These are phyloP conservation scores for Pseudolaguvia tuberculata DNA, from an alignment of 2,113 vertebrate genomes.

Conservation along the genomic window DNA sequence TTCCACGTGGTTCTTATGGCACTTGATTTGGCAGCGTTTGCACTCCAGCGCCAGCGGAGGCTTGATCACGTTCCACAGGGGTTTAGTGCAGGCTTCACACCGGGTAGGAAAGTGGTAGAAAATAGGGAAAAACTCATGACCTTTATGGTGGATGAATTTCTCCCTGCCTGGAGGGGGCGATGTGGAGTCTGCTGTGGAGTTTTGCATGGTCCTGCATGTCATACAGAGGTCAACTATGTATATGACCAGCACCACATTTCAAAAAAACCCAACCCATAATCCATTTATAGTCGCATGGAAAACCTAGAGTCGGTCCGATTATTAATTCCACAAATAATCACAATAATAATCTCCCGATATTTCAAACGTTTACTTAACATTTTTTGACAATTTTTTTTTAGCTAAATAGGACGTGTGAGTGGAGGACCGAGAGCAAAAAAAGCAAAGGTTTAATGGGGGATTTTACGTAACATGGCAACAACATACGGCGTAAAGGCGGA, in stretches of 20 bases:
- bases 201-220: constrained; percentile 45
- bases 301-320: too few species aligned
- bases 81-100: constrained; percentile 87
- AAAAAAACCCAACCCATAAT: background rate
- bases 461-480: background rate
- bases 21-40: constrained; percentile 84
- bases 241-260: constrained; percentile 29
- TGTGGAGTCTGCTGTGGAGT: constrained; percentile 55
- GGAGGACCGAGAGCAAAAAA: background rate
- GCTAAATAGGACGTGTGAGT: background rate
- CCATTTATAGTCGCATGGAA: background rate
- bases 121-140: constrained; percentile 85
- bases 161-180: constrained; percentile 71
- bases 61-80: constrained; percentile 86
- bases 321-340: background rate
- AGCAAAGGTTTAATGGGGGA: too few species aligned
- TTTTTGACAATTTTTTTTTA: too few species aligned
- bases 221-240: constrained; percentile 48
- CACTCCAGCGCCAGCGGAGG: constrained; percentile 84
- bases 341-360: background rate
- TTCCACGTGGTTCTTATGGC: constrained; percentile 86
- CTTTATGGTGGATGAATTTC: constrained; percentile 85
- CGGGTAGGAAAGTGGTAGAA: constrained; percentile 85
- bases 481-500: background rate
- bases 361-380: background rate